Percentiles rank a stretch among this genome's conserved stretches.
Evolutionary conservation across 2,113 vertebrate genomes (phyloP).

Genomic region (Setophaga petechia): DNA sequence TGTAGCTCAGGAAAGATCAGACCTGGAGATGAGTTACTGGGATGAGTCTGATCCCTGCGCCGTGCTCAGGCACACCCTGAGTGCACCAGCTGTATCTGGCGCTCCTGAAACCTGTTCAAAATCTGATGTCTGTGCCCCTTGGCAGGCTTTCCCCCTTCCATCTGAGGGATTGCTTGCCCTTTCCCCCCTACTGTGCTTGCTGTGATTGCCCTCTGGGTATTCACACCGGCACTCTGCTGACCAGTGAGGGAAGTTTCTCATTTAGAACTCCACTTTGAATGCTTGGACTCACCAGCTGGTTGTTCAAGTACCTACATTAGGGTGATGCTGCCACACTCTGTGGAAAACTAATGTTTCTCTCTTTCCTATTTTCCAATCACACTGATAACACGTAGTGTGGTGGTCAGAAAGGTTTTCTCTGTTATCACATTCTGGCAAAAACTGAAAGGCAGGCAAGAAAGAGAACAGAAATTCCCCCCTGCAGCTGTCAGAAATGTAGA

Average conservation of each 20-base stretch:
- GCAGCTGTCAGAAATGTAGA: neutral
- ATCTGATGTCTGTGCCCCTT: neutral
- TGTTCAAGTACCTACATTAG: neutral
- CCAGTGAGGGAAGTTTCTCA: neutral
- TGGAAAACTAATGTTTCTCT: neutral
- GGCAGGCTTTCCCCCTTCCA: neutral
- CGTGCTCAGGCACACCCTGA: neutral
- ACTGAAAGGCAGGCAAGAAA: neutral
- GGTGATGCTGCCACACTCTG: neutral
- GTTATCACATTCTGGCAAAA: neutral
- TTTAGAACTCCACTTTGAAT: neutral
- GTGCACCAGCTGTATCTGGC: fast-evolving
- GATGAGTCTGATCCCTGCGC: neutral
- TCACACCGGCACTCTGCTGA: neutral
- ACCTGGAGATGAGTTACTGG: neutral
- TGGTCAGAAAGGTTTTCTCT: neutral
- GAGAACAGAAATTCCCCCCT: neutral
- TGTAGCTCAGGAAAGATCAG: neutral
- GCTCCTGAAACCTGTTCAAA: neutral
- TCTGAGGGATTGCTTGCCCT: neutral
- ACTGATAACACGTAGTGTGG: fast-evolving
- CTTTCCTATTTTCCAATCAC: neutral
- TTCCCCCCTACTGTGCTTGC: neutral
- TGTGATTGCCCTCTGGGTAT: neutral
- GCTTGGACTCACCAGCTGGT: neutral